Conservation (phyloP, 1,140 invertebrate species). For the Drosophila lacertosa region DNA sequence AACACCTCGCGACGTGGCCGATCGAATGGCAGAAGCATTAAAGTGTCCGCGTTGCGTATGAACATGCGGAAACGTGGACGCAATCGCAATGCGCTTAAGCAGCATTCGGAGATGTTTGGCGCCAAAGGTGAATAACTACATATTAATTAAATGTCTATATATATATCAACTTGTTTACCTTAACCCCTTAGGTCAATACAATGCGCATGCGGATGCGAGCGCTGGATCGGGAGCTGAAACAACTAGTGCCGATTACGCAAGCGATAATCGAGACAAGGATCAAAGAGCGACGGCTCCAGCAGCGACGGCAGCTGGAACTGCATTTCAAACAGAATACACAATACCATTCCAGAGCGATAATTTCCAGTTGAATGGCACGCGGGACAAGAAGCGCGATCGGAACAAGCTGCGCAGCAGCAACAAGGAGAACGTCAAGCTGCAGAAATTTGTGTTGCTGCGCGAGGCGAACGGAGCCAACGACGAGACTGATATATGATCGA, state of each 20-base stretch:
- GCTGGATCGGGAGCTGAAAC: not conserved
- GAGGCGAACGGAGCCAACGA: constrained; percentile 66
- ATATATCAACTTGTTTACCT: too few species aligned
- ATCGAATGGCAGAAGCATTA: constrained; percentile 37
- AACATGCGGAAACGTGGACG: constrained; percentile 66
- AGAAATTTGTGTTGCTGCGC: constrained; percentile 70
- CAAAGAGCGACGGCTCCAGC: constrained; percentile 5
- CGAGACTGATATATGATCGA: constrained; percentile 81
- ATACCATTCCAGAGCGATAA: constrained; percentile 76
- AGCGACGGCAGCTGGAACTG: constrained; percentile 36
- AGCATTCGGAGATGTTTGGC: constrained; percentile 72
- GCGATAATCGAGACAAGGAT: constrained; percentile 16
- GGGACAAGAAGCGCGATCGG: constrained; percentile 51
- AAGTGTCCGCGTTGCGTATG: constrained; percentile 61
- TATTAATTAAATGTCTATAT: too few species aligned
- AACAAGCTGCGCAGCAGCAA: constrained; percentile 49
- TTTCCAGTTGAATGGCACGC: constrained; percentile 69
- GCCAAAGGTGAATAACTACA: constrained; percentile 53
- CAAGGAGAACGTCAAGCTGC: constrained; percentile 72
- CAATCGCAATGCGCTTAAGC: constrained; percentile 56
- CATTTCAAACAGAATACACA: constrained; percentile 65
- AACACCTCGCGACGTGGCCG: constrained; percentile 37
- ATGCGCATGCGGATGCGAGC: constrained; percentile 31
- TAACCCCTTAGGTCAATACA: constrained; percentile 50
- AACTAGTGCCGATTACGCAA: constrained; percentile 7